Conservation (phyloP, 2,888 invertebrate genomes). For the Gonocerus acuteangulatus region DNA sequence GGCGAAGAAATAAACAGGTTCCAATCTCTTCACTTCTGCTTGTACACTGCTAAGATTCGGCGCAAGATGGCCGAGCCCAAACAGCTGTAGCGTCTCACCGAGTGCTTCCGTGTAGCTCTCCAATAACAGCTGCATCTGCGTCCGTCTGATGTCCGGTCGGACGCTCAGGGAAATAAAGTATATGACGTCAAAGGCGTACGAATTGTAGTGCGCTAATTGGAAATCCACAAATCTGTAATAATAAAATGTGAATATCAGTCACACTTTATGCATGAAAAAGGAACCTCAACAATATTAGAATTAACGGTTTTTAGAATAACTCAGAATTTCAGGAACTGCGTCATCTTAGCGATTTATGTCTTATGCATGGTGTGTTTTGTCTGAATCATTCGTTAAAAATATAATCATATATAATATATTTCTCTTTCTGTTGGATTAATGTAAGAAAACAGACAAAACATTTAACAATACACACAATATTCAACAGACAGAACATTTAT, state of each 20-base stretch:
- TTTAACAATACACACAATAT: no score
- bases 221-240: conserved; percentile 19
- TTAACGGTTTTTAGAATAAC: no score
- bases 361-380: no score
- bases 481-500: no score
- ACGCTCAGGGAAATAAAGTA: conserved; percentile 2
- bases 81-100: background rate
- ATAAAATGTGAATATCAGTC: background rate
- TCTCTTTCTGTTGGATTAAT: no score
- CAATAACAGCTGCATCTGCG: background rate
- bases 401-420: no score
- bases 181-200: conserved; percentile 3
- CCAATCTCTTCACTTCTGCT: background rate
- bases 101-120: background rate
- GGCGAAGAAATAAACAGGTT: background rate
- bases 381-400: no score
- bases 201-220: conserved; percentile 13
- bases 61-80: background rate
- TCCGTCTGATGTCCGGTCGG: background rate
- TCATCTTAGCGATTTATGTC: no score
- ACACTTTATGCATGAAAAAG: no score
- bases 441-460: no score
- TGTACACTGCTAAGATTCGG: background rate
- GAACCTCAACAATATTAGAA: no score
- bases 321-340: no score